Percentiles rank a stretch among this genome's conserved stretches.
These are phyloP conservation scores for Silurus glanis DNA, from an alignment of 2,113 vertebrate species.

Conservation along the genomic window DNA sequence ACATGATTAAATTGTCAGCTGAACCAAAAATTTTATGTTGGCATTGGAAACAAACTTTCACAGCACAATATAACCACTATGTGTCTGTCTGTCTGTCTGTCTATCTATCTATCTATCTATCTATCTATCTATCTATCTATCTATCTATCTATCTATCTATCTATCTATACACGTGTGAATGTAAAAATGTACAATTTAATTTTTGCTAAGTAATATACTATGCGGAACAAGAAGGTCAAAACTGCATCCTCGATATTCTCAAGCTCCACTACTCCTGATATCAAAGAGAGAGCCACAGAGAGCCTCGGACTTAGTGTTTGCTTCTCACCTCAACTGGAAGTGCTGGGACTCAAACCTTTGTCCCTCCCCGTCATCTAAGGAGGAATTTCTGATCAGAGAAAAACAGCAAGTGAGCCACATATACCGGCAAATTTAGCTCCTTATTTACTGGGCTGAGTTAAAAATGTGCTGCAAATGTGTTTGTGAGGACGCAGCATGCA, in stretches of 20 bases:
- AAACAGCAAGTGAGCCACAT: constrained; percentile 42
- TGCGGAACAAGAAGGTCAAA: not conserved
- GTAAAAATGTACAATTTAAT: too few species aligned
- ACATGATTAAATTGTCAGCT: not conserved
- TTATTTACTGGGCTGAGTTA: constrained; percentile 8
- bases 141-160: too few species aligned
- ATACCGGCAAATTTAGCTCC: not conserved
- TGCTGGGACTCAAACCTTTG: constrained; percentile 76
- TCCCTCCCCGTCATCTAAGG: constrained; percentile 72
- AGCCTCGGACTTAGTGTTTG: constrained; percentile 7
- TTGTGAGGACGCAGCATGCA: constrained; percentile 31
- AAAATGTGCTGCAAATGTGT: constrained; percentile 7
- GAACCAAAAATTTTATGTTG: not conserved
- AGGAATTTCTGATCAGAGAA: constrained; percentile 70
- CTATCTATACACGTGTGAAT: too few species aligned
- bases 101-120: too few species aligned
- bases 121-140: too few species aligned
- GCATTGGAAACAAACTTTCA: not conserved
- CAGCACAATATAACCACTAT: not conserved
- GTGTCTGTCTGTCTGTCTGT: too few species aligned
- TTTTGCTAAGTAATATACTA: not conserved
- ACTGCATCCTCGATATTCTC: not conserved
- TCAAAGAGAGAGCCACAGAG: not conserved
- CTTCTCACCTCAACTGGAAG: constrained; percentile 76
- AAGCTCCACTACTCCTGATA: not conserved